phyloP scores from a whole-genome alignment of 37 sponge, comb jelly and placozoan genomes.

The Aphrocallistes beatrix region DNA sequence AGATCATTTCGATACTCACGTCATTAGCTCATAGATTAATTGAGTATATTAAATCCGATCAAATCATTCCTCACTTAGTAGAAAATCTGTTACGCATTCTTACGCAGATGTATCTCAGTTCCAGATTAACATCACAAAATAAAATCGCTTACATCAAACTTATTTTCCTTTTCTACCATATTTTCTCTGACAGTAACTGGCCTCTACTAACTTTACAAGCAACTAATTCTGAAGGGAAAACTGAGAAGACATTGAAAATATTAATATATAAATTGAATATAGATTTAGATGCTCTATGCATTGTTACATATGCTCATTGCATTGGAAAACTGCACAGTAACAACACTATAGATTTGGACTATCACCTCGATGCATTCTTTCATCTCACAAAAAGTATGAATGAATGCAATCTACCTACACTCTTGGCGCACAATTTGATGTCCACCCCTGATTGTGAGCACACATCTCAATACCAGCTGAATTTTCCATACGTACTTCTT shows the following conservation, averaged over 20 bases:
- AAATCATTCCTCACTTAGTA: background rate
- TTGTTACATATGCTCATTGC: background rate
- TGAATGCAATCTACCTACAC: background rate
- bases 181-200: background rate
- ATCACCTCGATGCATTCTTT: background rate
- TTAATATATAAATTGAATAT: conserved; percentile 3
- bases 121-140: background rate
- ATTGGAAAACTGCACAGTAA: background rate
- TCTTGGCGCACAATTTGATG: background rate
- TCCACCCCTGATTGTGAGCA: background rate
- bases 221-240: background rate
- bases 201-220: background rate
- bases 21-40: background rate
- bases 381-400: background rate
- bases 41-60: background rate
- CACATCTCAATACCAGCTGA: background rate
- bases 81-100: background rate
- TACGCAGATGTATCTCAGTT: background rate
- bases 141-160: background rate
- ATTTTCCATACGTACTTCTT: background rate
- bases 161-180: background rate
- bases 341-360: background rate
- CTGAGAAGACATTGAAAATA: background rate
- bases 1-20: background rate
- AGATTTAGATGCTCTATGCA: background rate